Base-by-base conservation (phyloP, 2,888 invertebrate genomes). In the Ornithoptera priamus region DNA sequence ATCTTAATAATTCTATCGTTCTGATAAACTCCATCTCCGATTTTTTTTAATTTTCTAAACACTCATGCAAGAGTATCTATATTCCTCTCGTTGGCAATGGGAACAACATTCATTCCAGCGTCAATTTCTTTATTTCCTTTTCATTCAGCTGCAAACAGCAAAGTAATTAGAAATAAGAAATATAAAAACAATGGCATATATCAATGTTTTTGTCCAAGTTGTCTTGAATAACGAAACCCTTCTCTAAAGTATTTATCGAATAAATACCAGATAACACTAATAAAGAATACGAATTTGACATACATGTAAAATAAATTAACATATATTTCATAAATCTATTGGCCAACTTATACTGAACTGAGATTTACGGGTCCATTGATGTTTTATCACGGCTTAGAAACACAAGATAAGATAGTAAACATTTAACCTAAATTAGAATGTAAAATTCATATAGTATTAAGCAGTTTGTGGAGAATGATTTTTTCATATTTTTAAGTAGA, bases 381-480 rank as follows among this genome's bases (percentile, higher is more conserved):
- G 53, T 42, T 60, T 68, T 69, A 65, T 65, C 61, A 42, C 18
- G 62, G 22, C 65, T 50, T 61, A 57, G 61, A 39, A 57, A 62
- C 62, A 30, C 7, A 18, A 42, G 65, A 69, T 69, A 65, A 65
- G 62, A 65, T 69, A 62, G 18, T 20, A 36, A 18, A n/a, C n/a
- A 17, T 17, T 46, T 63, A 59, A 68, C 62, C 68, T 50, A 24
- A 67, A 68, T 63, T 50, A 39, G 18, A 39, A 20, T 17, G 53
- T 22, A 15, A 50, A 50, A 63, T 24, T 22, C 22, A 7, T 17
- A 22, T 20, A 36, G 39, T 62, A 20, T 22, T 62, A 62, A n/a
- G 18, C 6, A 53, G n/a, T 53, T 4, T 50, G 18, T 42, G 2
- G 15, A 46, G 15, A 10, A 53, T 53, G 46, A 15, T 46, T 46